Conservation (phyloP, 2,888 invertebrate species). For the Drosophila mercatorum region DNA sequence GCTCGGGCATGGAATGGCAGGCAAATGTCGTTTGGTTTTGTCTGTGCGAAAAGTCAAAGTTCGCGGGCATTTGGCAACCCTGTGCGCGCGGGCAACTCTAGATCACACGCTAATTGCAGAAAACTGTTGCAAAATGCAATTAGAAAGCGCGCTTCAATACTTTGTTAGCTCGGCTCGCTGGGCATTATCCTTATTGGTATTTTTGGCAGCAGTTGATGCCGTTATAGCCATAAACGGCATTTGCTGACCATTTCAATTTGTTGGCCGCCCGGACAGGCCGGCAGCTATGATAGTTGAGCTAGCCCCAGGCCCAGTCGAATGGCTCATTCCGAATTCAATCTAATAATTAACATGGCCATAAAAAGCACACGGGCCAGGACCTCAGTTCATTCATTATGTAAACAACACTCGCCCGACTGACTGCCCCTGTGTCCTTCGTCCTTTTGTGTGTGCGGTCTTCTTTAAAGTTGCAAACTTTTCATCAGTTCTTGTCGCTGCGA, state of each 20-base stretch:
- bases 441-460: slow-evolving; percentile 50
- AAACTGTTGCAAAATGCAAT: slow-evolving; percentile 69
- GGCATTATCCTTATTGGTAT: slow-evolving; percentile 66
- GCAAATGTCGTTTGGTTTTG: slow-evolving; percentile 25
- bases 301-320: slow-evolving; percentile 26
- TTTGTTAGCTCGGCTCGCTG: slow-evolving; percentile 11
- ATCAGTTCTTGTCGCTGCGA: slow-evolving; percentile 49
- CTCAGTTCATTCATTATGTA: slow-evolving; percentile 73
- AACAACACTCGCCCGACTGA: neutral
- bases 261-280: neutral
- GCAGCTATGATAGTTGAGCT: slow-evolving; percentile 1
- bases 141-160: slow-evolving; percentile 34
- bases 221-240: slow-evolving; percentile 46
- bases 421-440: too few species aligned
- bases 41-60: slow-evolving; percentile 32
- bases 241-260: slow-evolving; percentile 53
- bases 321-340: slow-evolving; percentile 75
- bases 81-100: slow-evolving; percentile 13
- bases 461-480: slow-evolving; percentile 65
- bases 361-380: slow-evolving; percentile 64
- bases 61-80: slow-evolving; percentile 8
- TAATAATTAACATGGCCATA: slow-evolving; percentile 77
- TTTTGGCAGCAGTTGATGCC: slow-evolving; percentile 24
- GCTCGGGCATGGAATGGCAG: slow-evolving; percentile 15
- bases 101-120: slow-evolving; percentile 59